A percentile compares a stretch with the other conserved stretches of the same genome.
phyloP scores from a whole-genome alignment of 1,140 invertebrate genomes.

The Euborellia annulipes region DNA sequence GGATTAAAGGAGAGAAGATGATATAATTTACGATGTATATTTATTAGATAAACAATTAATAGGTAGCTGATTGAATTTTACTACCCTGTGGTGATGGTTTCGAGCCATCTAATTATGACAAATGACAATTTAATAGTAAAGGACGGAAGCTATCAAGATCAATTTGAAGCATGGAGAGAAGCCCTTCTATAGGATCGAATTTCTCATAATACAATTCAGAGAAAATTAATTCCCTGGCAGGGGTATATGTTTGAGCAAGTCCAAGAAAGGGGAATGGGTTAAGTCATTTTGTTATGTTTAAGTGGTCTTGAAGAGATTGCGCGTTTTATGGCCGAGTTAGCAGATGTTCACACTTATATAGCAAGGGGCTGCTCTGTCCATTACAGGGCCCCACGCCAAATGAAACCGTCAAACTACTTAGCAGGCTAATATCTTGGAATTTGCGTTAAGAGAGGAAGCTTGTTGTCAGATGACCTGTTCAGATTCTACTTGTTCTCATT shows the following conservation, averaged over 20 bases:
- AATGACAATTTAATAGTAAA: too few relatives aligned
- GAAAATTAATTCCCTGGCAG: constrained; percentile 12
- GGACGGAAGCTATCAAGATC: too few relatives aligned
- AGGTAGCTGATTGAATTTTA: too few relatives aligned
- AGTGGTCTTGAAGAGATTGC: constrained; percentile 14
- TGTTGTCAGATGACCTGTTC: constrained; percentile 3
- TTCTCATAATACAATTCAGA: constrained; percentile 11
- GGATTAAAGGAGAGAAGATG: too few relatives aligned
- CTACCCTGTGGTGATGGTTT: too few relatives aligned
- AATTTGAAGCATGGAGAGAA: too few relatives aligned
- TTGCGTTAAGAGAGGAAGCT: background rate
- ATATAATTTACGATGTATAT: too few relatives aligned
- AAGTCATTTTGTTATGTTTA: constrained; percentile 11
- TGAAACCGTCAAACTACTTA: constrained; percentile 11
- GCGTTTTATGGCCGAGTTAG: constrained; percentile 12
- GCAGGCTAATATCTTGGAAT: constrained; percentile 11
- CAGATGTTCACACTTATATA: constrained; percentile 11
- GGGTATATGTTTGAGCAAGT: constrained; percentile 11
- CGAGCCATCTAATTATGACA: too few relatives aligned
- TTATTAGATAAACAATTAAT: too few relatives aligned
- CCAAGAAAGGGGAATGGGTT: constrained; percentile 7
- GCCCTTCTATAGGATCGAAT: background rate
- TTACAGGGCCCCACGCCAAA: constrained; percentile 3
- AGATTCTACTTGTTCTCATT: too few relatives aligned
- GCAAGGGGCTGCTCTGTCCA: constrained; percentile 2